These are phyloP conservation scores for Trissolcus basalis DNA, from an alignment of 1,140 invertebrate genomes.

Conservation along the genomic window DNA sequence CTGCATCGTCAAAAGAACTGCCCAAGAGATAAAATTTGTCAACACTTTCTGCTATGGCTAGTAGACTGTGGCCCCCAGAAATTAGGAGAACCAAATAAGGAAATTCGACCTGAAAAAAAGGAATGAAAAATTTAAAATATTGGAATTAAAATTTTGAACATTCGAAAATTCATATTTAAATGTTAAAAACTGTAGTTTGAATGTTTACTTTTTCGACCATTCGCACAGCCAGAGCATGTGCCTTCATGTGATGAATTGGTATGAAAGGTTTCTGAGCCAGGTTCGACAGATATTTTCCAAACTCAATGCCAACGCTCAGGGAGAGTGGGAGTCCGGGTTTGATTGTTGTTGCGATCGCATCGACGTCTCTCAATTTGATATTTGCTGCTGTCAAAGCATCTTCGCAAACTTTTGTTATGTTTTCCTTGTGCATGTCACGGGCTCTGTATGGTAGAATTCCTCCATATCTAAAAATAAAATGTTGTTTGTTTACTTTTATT, in stretches of 20 bases:
- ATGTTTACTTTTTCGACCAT: slow-evolving; percentile 80
- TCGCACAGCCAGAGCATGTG: slow-evolving; percentile 93
- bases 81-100: slow-evolving; percentile 93
- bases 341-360: slow-evolving; percentile 93
- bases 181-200: no score
- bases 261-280: slow-evolving; percentile 89
- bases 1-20: slow-evolving; percentile 87
- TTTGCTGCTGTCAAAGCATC: slow-evolving; percentile 81
- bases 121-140: neutral
- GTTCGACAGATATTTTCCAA: slow-evolving; percentile 87
- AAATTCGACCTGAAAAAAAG: slow-evolving; percentile 82
- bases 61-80: slow-evolving; percentile 93
- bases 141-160: neutral
- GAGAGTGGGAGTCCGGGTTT: slow-evolving; percentile 91
- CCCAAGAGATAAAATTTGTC: slow-evolving; percentile 89
- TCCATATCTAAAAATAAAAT: slow-evolving; percentile 82
- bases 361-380: slow-evolving; percentile 83
- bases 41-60: slow-evolving; percentile 86
- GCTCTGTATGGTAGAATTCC: slow-evolving; percentile 94
- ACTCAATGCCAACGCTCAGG: slow-evolving; percentile 87
- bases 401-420: slow-evolving; percentile 86
- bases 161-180: slow-evolving; percentile 1
- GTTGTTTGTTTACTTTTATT: no score
- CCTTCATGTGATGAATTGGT: slow-evolving; percentile 99
- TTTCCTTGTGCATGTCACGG: slow-evolving; percentile 84